phyloP scores from a whole-genome alignment of 1,140 invertebrate genomes.

The Notospermus geniculatus region DNA sequence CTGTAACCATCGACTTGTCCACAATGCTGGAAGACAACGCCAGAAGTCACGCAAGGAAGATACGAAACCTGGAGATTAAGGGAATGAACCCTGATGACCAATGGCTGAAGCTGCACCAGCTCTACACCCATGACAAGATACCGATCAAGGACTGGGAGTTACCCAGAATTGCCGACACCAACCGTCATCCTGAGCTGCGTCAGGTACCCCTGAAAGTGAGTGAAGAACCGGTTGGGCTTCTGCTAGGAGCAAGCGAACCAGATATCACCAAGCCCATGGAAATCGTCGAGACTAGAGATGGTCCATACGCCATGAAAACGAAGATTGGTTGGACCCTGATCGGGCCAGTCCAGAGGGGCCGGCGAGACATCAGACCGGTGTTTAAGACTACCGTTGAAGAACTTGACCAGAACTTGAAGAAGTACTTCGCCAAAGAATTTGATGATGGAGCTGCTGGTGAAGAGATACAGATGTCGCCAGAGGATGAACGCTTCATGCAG shows the following conservation, averaged over 20 bases:
- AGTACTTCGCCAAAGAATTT: not conserved
- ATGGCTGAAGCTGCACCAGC: not conserved
- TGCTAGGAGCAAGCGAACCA: not conserved
- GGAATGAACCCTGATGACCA: too few relatives aligned
- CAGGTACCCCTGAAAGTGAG: not conserved
- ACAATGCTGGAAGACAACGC: too few relatives aligned
- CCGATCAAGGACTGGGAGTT: not conserved
- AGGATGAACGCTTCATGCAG: not conserved
- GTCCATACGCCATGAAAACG: not conserved
- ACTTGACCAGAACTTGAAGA: not conserved
- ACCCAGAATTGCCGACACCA: not conserved
- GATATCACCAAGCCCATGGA: not conserved
- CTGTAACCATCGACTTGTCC: too few relatives aligned
- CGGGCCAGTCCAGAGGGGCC: constrained; percentile 1
- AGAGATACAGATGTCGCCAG: not conserved
- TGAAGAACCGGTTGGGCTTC: not conserved
- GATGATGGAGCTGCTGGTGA: not conserved
- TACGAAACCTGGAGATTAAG: too few relatives aligned
- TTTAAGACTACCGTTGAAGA: not conserved
- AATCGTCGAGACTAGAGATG: not conserved
- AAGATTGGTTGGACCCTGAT: not conserved
- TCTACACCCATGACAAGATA: not conserved
- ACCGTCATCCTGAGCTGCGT: not conserved
- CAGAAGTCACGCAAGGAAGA: too few relatives aligned
- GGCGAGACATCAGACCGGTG: not conserved